A percentile compares a stretch with the other conserved stretches of the same genome.
Evolutionary conservation across 92 coral and sea anemone species (phyloP).

Genomic region (Porites rus): DNA sequence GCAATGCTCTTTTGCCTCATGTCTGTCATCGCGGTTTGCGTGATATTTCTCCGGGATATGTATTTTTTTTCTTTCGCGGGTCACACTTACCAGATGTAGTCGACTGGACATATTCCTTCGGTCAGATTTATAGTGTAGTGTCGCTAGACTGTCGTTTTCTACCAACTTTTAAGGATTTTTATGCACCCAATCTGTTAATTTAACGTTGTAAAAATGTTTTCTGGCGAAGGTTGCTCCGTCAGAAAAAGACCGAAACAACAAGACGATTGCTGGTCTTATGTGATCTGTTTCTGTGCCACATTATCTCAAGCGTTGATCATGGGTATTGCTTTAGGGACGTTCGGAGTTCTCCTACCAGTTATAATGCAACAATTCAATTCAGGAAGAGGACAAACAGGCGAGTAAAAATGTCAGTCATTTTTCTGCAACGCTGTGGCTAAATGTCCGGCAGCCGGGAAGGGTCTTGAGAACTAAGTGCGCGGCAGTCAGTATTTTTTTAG

Average conservation of each 20-base stretch:
- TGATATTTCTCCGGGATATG: too few relatives aligned
- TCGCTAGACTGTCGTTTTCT: neutral
- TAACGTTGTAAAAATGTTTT: neutral
- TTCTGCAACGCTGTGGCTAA: neutral
- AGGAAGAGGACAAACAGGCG: constrained; percentile 15
- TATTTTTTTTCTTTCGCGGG: too few relatives aligned
- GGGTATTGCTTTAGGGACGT: neutral
- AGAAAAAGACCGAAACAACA: neutral
- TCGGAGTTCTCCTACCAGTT: neutral
- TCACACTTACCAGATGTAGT: too few relatives aligned
- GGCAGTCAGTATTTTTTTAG: too few relatives aligned
- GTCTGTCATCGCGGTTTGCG: too few relatives aligned
- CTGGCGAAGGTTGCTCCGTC: neutral
- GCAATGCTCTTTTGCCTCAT: too few relatives aligned
- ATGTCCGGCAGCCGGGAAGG: too few relatives aligned
- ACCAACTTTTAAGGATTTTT: neutral
- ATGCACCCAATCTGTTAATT: neutral
- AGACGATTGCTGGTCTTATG: neutral
- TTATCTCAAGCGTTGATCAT: neutral
- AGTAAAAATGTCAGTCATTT: neutral
- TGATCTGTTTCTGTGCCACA: constrained; percentile 10
- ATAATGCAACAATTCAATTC: neutral
- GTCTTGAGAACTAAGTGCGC: too few relatives aligned
- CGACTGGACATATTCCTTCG: too few relatives aligned
- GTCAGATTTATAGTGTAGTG: too few relatives aligned